phyloP scores from a whole-genome alignment of 2,113 vertebrate genomes.

The Gavia stellata region DNA sequence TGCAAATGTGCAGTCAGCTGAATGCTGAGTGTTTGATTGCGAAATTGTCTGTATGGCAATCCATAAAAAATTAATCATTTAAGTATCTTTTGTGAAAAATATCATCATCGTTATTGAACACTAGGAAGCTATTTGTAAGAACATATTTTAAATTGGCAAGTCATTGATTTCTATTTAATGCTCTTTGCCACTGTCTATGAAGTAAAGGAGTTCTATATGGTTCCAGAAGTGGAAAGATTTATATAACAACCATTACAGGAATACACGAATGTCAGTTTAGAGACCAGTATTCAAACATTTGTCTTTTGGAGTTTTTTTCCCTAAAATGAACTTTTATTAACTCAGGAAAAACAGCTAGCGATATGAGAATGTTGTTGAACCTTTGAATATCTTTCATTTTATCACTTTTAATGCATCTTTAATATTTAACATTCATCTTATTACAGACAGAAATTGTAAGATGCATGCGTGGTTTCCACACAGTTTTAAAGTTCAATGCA shows the following conservation, averaged over 20 bases:
- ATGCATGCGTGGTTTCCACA: constrained; percentile 69
- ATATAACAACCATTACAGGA: constrained; percentile 61
- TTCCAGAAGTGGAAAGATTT: constrained; percentile 41
- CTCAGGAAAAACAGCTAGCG: constrained; percentile 45
- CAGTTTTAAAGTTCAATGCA: constrained; percentile 80
- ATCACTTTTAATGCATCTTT: constrained; percentile 74
- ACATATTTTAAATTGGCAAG: constrained; percentile 37
- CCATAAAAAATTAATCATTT: constrained; percentile 15
- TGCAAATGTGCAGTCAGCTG: not conserved
- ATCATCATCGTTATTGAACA: not conserved
- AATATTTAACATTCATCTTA: constrained; percentile 80
- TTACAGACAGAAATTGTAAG: constrained; percentile 68
- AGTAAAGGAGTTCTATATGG: not conserved
- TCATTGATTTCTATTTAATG: constrained; percentile 47
- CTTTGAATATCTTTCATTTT: constrained; percentile 71
- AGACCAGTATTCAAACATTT: constrained; percentile 63
- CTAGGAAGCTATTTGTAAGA: constrained; percentile 16
- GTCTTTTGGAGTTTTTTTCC: constrained; percentile 35
- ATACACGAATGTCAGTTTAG: constrained; percentile 29
- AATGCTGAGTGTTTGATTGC: not conserved
- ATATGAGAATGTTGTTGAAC: constrained; percentile 60
- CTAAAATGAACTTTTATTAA: constrained; percentile 71
- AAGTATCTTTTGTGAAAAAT: not conserved
- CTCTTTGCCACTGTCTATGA: not conserved
- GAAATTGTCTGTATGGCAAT: not conserved